phyloP scores from a whole-genome alignment of 2,888 invertebrate genomes.

The Scrobipalpa atriplicella region DNA sequence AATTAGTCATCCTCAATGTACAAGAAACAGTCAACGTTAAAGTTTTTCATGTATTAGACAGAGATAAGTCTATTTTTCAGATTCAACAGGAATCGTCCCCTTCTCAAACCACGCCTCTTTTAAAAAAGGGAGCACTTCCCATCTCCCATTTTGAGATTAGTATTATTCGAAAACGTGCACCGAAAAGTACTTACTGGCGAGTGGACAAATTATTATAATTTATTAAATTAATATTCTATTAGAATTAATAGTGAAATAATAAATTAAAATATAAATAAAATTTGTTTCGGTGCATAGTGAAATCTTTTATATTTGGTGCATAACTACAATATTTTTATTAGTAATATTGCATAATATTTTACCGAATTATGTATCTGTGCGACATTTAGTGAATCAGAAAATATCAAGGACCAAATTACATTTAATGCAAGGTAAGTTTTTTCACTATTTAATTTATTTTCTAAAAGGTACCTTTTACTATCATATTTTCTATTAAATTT shows the following conservation, averaged over 20 bases:
- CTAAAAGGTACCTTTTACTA: too few relatives aligned
- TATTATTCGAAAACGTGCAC: not conserved
- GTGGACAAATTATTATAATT: not conserved
- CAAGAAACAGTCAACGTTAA: not conserved
- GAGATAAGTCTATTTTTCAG: not conserved
- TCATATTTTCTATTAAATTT: too few relatives aligned
- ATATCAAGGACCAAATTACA: too few relatives aligned
- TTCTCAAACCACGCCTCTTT: not conserved
- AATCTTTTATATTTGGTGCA: not conserved
- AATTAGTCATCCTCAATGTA: not conserved
- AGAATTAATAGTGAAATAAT: too few relatives aligned
- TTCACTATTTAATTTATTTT: too few relatives aligned
- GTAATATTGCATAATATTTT: too few relatives aligned
- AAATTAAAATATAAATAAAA: too few relatives aligned
- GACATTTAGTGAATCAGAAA: too few relatives aligned
- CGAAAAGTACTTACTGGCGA: not conserved
- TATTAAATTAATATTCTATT: too few relatives aligned
- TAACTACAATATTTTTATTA: too few relatives aligned
- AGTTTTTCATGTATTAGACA: not conserved
- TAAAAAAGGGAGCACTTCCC: not conserved
- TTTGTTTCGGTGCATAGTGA: not conserved
- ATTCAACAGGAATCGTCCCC: not conserved
- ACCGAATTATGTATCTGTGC: too few relatives aligned
- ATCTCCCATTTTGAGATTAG: conserved; percentile 3
- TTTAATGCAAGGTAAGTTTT: too few relatives aligned